Evolutionary conservation across 2,888 invertebrate species (phyloP).

Genomic region (Axea sp.): DNA sequence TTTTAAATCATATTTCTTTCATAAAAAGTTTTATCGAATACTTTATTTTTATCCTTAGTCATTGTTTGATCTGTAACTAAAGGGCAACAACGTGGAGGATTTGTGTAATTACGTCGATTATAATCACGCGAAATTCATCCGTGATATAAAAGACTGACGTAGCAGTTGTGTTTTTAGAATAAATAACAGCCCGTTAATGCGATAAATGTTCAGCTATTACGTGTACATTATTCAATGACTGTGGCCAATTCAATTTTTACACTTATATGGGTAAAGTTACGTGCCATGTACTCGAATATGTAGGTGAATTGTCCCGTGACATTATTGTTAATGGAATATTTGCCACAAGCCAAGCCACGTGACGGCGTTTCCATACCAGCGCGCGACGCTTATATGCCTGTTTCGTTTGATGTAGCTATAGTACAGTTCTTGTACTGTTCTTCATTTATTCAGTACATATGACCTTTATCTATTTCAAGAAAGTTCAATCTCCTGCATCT

Average conservation of each 20-base stretch:
- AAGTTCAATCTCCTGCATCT: constrained; percentile 41
- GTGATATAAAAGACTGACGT: constrained; percentile 3
- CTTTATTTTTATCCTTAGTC: background rate
- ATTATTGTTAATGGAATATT: constrained; percentile 9
- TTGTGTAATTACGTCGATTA: background rate
- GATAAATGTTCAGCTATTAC: constrained; percentile 14
- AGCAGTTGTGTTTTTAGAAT: background rate
- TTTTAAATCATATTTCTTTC: background rate
- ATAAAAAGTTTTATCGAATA: too few relatives aligned
- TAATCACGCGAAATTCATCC: background rate
- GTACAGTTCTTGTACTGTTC: background rate
- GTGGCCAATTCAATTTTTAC: constrained; percentile 17
- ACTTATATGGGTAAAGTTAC: background rate
- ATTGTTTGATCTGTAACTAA: background rate
- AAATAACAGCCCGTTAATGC: background rate
- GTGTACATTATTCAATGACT: constrained; percentile 15
- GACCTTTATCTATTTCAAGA: constrained; percentile 48
- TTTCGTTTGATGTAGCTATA: too few relatives aligned
- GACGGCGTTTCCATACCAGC: background rate
- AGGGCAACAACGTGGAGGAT: constrained; percentile 10
- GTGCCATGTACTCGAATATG: background rate
- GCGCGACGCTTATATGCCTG: too few relatives aligned
- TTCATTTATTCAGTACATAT: constrained; percentile 3
- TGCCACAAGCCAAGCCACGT: constrained; percentile 3
- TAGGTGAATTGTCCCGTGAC: constrained; percentile 12